Percentiles rank a stretch among this genome's conserved stretches.
Evolutionary conservation across 2,113 vertebrate species (phyloP).

Genomic region (Triplophysa dalaica): DNA sequence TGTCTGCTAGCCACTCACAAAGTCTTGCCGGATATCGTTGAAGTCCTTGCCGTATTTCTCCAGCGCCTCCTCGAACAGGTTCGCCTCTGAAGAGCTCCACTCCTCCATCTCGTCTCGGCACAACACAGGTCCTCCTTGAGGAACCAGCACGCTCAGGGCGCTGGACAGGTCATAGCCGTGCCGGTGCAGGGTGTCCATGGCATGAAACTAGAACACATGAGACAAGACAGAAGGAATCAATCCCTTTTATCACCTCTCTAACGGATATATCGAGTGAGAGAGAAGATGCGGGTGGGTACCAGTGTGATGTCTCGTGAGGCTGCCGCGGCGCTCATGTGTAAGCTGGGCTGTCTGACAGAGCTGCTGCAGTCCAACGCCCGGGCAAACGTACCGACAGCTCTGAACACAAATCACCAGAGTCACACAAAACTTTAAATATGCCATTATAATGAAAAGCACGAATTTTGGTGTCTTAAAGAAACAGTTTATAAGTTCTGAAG

Average conservation of each 20-base stretch:
- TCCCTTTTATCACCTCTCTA: not conserved
- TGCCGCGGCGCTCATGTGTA: slow-evolving; percentile 97
- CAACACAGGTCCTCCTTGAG: slow-evolving; percentile 91
- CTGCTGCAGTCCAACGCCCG: slow-evolving; percentile 96
- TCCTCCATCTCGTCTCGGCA: slow-evolving; percentile 99
- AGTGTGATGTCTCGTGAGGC: slow-evolving; percentile 96
- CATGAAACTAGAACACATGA: slow-evolving; percentile 81
- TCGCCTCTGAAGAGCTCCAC: slow-evolving; percentile 96
- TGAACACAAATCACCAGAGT: slow-evolving; percentile 58
- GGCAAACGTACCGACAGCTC: slow-evolving; percentile 94
- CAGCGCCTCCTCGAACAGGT: slow-evolving; percentile 94
- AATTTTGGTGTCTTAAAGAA: not conserved
- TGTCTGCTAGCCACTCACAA: slow-evolving; percentile 82
- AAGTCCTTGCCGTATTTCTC: slow-evolving; percentile 99
- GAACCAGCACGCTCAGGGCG: slow-evolving; percentile 90
- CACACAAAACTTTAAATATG: not conserved
- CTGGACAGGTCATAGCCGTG: slow-evolving; percentile 92
- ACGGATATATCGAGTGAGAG: not conserved
- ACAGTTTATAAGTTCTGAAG: too few relatives aligned
- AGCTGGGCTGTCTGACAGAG: slow-evolving; percentile 92
- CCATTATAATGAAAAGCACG: not conserved
- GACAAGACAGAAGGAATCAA: not conserved
- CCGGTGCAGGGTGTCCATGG: slow-evolving; percentile 93
- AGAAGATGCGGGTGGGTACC: slow-evolving; percentile 66
- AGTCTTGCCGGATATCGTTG: slow-evolving; percentile 98